These are phyloP conservation scores for Acanthosepion lycidas DNA, from an alignment of 2,888 invertebrate genomes.

Conservation along the genomic window DNA sequence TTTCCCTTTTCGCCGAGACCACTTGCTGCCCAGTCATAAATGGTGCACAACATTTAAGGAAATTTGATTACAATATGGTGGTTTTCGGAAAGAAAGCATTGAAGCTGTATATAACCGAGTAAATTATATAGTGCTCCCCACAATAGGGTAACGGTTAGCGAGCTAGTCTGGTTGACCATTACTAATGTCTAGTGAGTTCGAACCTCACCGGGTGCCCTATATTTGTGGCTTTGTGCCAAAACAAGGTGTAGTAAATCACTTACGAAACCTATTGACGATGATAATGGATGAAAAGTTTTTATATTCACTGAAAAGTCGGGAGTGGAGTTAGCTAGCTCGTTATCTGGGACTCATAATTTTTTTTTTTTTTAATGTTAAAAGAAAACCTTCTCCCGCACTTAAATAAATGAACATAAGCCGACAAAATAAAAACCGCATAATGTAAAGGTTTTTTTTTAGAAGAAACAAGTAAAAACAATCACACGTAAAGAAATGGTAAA, in stretches of 20 bases:
- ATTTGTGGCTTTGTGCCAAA: too few species aligned
- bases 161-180: too few species aligned
- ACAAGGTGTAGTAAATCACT: background rate
- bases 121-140: too few species aligned
- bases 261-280: background rate
- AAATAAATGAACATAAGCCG: background rate
- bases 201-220: too few species aligned
- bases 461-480: background rate
- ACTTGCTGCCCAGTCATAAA: background rate
- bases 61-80: background rate
- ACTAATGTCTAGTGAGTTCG: too few species aligned
- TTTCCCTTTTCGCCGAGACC: background rate
- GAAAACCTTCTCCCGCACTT: background rate
- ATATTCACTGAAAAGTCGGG: background rate
- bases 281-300: background rate
- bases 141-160: too few species aligned
- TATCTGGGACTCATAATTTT: background rate
- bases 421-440: background rate
- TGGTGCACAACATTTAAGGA: background rate
- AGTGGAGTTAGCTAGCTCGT: background rate
- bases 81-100: background rate
- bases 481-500: too few species aligned
- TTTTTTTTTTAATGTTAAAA: background rate
- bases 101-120: background rate
- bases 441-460: background rate